A percentile compares a stretch with the other conserved stretches of the same genome.
phyloP scores from a whole-genome alignment of 2,888 invertebrate species.

The Ornithoptera alexandrae region DNA sequence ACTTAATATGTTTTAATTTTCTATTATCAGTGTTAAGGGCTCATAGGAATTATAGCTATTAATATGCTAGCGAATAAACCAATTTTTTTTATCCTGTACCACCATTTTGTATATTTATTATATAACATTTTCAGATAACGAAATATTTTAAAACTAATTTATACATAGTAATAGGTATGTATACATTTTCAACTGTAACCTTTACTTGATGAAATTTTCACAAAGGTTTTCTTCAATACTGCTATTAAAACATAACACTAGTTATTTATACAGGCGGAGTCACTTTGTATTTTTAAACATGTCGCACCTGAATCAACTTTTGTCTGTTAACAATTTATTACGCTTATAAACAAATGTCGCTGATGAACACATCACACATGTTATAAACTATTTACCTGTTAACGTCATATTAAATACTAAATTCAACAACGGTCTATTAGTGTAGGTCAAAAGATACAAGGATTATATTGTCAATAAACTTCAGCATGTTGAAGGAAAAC shows the following conservation, averaged over 20 bases:
- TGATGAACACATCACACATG: background rate
- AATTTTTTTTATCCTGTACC: no score
- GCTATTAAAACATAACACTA: background rate
- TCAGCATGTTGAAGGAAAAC: no score
- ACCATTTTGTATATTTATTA: no score
- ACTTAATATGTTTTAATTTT: no score
- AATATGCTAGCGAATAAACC: no score
- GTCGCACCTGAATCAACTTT: background rate
- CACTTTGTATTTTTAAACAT: background rate
- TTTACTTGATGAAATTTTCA: background rate
- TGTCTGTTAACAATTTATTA: constrained; percentile 4
- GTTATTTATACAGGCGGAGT: background rate
- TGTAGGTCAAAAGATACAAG: background rate
- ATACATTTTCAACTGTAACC: background rate
- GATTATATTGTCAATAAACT: no score
- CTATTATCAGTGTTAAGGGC: no score
- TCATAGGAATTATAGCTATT: no score
- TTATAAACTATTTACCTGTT: background rate
- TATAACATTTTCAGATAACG: no score
- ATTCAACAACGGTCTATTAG: background rate
- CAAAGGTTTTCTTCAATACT: background rate
- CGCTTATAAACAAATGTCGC: background rate
- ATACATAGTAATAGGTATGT: background rate
- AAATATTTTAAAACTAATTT: no score
- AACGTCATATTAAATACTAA: background rate